phyloP scores from a whole-genome alignment of 2,797 vertebrate genomes.

The Diglossa cyanea region DNA sequence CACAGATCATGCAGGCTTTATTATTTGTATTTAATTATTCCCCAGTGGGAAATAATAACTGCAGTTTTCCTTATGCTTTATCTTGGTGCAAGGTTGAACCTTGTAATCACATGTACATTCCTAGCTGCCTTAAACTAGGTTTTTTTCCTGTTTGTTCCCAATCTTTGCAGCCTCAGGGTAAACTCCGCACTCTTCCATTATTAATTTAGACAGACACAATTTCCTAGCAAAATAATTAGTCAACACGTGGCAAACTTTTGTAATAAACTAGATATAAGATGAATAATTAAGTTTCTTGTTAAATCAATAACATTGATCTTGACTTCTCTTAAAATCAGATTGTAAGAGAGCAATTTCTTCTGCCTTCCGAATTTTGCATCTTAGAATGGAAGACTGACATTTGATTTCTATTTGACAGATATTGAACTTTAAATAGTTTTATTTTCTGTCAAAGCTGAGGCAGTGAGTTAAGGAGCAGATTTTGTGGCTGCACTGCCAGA shows the following conservation, averaged over 20 bases:
- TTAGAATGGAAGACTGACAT: constrained; percentile 47
- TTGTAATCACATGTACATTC: constrained; percentile 38
- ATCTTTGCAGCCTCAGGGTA: constrained; percentile 69
- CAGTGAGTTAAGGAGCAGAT: background rate
- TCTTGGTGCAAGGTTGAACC: constrained; percentile 35
- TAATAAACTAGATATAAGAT: constrained; percentile 76
- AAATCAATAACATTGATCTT: constrained; percentile 74
- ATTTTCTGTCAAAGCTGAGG: constrained; percentile 1
- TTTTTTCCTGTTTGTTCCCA: constrained; percentile 28
- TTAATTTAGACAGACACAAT: constrained; percentile 70
- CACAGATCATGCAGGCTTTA: constrained; percentile 47
- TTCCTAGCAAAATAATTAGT: constrained; percentile 74
- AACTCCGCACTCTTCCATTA: constrained; percentile 57
- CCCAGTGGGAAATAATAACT: constrained; percentile 56
- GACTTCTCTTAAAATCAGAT: constrained; percentile 64
- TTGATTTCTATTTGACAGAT: constrained; percentile 53
- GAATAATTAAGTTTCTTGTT: constrained; percentile 73
- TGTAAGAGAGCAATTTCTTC: constrained; percentile 62
- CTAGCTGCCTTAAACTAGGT: background rate
- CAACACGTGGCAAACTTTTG: constrained; percentile 57
- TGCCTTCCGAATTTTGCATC: constrained; percentile 39
- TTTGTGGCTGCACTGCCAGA: background rate
- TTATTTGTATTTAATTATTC: constrained; percentile 70
- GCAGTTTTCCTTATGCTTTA: constrained; percentile 8
- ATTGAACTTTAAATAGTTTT: constrained; percentile 45